A percentile compares a stretch with the other conserved stretches of the same genome.
phyloP scores from a whole-genome alignment of 1,140 invertebrate species.

The Neoseiulus cucumeris region DNA sequence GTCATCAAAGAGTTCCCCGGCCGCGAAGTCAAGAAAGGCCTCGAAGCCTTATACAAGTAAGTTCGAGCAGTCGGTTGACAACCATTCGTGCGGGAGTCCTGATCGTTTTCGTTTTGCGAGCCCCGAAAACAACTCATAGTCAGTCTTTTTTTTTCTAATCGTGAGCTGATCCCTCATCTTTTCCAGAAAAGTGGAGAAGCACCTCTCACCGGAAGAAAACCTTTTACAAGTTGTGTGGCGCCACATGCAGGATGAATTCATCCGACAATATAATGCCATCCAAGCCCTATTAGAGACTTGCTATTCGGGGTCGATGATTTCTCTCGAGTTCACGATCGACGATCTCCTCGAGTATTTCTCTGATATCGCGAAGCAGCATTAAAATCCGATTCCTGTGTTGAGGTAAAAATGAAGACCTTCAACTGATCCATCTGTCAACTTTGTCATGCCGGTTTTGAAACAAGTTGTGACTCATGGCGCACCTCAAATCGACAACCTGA shows the following conservation, averaged over 20 bases:
- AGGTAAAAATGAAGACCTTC: too few species aligned
- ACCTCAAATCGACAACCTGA: too few species aligned
- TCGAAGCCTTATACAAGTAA: constrained; percentile 70
- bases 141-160: too few species aligned
- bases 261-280: constrained; percentile 83
- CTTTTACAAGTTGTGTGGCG: constrained; percentile 88
- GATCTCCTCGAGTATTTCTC: constrained; percentile 92
- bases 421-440: too few species aligned
- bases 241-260: constrained; percentile 97
- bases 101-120: too few species aligned
- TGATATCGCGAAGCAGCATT: constrained; percentile 91
- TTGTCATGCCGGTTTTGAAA: too few species aligned
- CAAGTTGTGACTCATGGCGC: too few species aligned
- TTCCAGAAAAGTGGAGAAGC: constrained; percentile 71
- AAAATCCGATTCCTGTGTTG: too few species aligned
- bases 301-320: constrained; percentile 86
- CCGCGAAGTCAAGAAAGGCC: constrained; percentile 76
- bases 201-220: constrained; percentile 83
- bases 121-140: too few species aligned
- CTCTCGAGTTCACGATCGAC: constrained; percentile 82
- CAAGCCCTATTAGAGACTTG: constrained; percentile 83
- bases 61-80: not conserved
- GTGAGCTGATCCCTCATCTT: too few species aligned
- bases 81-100: too few species aligned
- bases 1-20: constrained; percentile 88